Evolutionary conservation across 2,888 invertebrate genomes (phyloP).

Genomic region (Julus scanicus): DNA sequence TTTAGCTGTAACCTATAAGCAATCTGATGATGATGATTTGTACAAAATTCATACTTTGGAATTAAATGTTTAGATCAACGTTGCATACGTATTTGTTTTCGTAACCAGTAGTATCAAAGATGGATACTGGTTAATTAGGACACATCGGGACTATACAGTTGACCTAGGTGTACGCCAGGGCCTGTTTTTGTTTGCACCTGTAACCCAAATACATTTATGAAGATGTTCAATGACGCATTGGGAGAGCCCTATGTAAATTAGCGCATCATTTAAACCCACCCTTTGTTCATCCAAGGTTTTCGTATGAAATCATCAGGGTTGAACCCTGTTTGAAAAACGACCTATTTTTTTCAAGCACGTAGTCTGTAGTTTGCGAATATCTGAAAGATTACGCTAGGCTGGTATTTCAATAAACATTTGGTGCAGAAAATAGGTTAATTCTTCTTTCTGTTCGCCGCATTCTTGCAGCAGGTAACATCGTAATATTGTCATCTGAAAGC

Average conservation of each 20-base stretch:
- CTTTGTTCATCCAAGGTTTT: not conserved
- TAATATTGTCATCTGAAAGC: not conserved
- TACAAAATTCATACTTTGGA: not conserved
- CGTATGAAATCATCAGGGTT: constrained; percentile 25
- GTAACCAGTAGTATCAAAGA: no score
- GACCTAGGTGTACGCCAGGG: not conserved
- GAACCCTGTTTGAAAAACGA: not conserved
- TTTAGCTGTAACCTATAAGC: not conserved
- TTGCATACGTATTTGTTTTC: no score
- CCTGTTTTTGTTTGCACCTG: constrained; percentile 27
- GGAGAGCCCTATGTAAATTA: constrained; percentile 7
- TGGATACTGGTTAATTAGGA: no score
- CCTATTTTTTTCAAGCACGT: not conserved
- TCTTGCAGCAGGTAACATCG: not conserved
- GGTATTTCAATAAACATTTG: not conserved
- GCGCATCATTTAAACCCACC: constrained; percentile 1
- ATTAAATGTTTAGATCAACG: no score
- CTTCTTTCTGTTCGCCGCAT: not conserved
- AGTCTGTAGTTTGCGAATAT: not conserved
- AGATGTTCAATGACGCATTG: constrained; percentile 12
- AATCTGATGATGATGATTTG: not conserved
- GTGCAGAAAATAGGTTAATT: not conserved
- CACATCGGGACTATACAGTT: no score
- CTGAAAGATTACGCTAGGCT: not conserved
- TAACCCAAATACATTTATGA: not conserved